Evolutionary conservation across 2,888 invertebrate species (phyloP), one percentile per base, ranked within the genome.

Genomic region (Pristionchus fissidentatus): DNA sequence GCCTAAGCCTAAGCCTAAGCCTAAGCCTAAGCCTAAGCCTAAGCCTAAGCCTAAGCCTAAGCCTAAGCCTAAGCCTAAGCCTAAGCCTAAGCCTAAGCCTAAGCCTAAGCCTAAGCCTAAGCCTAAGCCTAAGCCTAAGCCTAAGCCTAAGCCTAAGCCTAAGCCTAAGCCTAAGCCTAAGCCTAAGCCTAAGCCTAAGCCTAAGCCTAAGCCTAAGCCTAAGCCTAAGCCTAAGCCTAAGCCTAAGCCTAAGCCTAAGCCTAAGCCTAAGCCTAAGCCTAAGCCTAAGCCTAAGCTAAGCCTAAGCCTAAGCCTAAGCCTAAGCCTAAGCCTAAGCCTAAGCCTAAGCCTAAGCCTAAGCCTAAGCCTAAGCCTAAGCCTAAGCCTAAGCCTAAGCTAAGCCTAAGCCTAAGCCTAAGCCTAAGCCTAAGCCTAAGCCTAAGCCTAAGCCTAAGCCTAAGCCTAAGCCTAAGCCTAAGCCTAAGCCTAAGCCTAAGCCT

Each of bases 31-130:
- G 84, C 82, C 70, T 84, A 84, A 84, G 82, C 73, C 52, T 84
- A 84, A 75, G 84, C 83, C 62, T 52, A 84, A n/a, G n/a, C n/a
- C 84, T 57, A 66, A 84, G 55, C 84, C 83, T 84, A 70, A 84
- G 84, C 49, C 70, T 83, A 84, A 84, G 84, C 73, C 84, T 84
- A 84, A 84, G 83, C 84, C 84, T 84, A 83, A 84, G 84, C 83
- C 73, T 84, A 82, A 84, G 83, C 66, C 66, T 75, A 83, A 84
- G 73, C 66, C 84, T 84, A 83, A 84, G 83, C 84, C 77, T 84
- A 83, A 84, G 84, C 82, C 70, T 84, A 84, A 84, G 82, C 73
- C 49, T 84, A 84, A 84, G 70, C 62, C 83, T 84, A 83, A 84
- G 83, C 84, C 75, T 84, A 83, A 84, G 84, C 81, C 66, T n/a